Base-by-base conservation (phyloP, 1,140 invertebrate genomes). In the Goniozus legneri region DNA sequence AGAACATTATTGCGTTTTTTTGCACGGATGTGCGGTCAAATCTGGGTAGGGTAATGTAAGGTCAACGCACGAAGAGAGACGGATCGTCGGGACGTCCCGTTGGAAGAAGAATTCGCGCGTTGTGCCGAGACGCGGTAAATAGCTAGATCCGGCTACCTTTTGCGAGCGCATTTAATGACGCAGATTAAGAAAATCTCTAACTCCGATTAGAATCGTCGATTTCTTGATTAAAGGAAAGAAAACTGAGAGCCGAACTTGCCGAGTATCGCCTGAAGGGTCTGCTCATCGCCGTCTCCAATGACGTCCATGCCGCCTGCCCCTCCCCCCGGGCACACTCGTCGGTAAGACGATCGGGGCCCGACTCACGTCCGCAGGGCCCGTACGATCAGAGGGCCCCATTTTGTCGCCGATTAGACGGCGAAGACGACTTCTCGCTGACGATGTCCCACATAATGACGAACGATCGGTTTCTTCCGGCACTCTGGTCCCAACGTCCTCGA, bases 221-320 rank as follows among this genome's bases (percentile, higher is more conserved):
- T n/a, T n/a, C n/a, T n/a, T n/a, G n/a, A 3, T 18, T 18, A 10
- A 27, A 18, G 10, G 19, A 27, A 19, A 35, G 18, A 19, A 36
- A 20, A 18, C 39, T 16, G 32, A 13, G 45, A 43, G 13, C n/a
- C 32, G 8, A 33, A 54, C 62, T 69, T 51, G 73, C 72, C 71
- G 55, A 75, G 72, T 65, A 73, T 73, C 54, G 72, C 72, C 66
- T 71, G 71, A 59, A 75, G 71, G 66, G 72, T 75, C 56, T 73
- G 71, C 58, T 73, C 71, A 56, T 75, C 72, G 48, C 72, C 71
- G 60, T 75, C 70, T 54, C 65, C 71, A 64, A 72, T 75, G 63
- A 70, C 72, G 60, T 75, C 72, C 71, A 75, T 73, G 60, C 66
- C 71, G 64, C 58, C 52, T 62, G 40, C 50, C 53, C 24, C 6